Conservation (phyloP, 2,797 vertebrate species). For the Mycteria americana region DNA sequence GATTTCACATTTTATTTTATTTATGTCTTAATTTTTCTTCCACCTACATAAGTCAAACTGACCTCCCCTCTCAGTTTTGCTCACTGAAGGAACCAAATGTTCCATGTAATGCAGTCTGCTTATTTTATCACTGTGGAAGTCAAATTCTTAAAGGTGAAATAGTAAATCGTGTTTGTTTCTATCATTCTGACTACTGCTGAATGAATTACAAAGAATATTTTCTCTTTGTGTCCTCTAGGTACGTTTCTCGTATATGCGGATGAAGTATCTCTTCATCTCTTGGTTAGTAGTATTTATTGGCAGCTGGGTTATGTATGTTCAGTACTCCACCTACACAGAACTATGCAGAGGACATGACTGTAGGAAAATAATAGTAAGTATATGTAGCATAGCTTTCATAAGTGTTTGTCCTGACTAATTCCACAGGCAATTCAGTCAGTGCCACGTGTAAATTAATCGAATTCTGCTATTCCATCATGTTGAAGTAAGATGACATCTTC, state of each 20-base stretch:
- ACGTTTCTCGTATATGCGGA: conserved; percentile 88
- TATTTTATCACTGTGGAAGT: conserved; percentile 7
- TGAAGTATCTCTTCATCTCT: conserved; percentile 97
- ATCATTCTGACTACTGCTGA: not conserved
- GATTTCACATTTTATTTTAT: not conserved
- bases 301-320: conserved; percentile 95
- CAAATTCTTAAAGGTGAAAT: not conserved
- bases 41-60: not conserved
- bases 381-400: not conserved
- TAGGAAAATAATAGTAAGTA: conserved; percentile 91
- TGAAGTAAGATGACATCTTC: not conserved
- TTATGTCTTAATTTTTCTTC: conserved; percentile 43
- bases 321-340: conserved; percentile 95
- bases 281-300: conserved; percentile 95
- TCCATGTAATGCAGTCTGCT: not conserved
- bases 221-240: conserved; percentile 75
- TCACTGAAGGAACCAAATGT: conserved; percentile 40
- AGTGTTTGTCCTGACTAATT: not conserved
- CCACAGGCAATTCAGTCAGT: not conserved
- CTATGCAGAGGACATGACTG: conserved; percentile 95
- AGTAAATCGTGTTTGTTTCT: not conserved
- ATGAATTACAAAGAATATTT: not conserved
- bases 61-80: not conserved
- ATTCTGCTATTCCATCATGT: not conserved
- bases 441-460: not conserved